Evolutionary conservation across 30 jellyfish, hydroid and myxozoan species (phyloP), one percentile per base, ranked within the genome.

Genomic region (Aurelia sp.): DNA sequence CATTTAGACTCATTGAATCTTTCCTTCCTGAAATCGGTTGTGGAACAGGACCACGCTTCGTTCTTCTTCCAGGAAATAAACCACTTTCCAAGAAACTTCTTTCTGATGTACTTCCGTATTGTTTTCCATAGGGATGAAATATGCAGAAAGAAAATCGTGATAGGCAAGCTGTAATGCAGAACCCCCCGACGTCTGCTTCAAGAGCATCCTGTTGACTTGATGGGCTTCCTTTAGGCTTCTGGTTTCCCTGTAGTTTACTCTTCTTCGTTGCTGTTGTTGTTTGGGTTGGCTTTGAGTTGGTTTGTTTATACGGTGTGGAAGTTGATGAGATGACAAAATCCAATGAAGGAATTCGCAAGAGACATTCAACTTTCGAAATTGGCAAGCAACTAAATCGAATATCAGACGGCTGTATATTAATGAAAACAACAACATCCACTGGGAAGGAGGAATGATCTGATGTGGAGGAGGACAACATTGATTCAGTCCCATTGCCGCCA

Each of bases 81-180:
- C 93, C 97, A 64, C 92, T 62, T 18, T 84, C 93, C 31, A 73
- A 31, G 57, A 70, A 85, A 31, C 93, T 64, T 33, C 96, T 61
- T 21, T 88, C 98, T 4, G 97, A 73, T 33, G 96, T 76, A 35
- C 93, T 86, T 18, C 96, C 96, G 64, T 81, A 93, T 35, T 93
- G 98, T 66, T 93, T 93, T 17, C 98, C 98, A 69, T 93, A 93
- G 11, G 98, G 98, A 72, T 93, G 98, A 67, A 93, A 93, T 9
- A 93, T 86, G 86, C 98, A 93, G 63, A 93, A 93, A 10, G 98
- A 93, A 62, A 93, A 93, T 18, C 97, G 90, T 21, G 98, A 87
- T 4, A 93, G 81, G 58, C 98, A 93, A 15, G 88, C 96, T 8
- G 98, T 87, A 48, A 88, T 52, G 50, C 96, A 88, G 51, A 88